Base-by-base conservation (phyloP, 2,113 vertebrate species). In the Trichechus manatus region DNA sequence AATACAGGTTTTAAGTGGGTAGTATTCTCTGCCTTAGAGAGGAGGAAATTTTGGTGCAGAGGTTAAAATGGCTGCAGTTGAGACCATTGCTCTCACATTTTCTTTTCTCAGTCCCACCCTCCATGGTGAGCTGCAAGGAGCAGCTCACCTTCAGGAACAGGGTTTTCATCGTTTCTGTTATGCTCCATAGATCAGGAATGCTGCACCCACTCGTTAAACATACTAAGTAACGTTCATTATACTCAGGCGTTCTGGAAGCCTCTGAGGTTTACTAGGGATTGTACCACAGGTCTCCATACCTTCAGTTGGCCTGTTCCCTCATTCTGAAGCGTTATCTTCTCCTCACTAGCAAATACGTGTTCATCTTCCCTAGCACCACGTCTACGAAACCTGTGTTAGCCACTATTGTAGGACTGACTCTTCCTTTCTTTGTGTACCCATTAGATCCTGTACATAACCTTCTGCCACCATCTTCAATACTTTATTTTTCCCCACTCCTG, bases 1-100 rank as follows among this genome's bases (percentile, higher is more conserved):
- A 50, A 39, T 87, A 59, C 74, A 85, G 53, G 66, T 74, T 47
- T 92, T 68, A 33, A 95, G 33, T 61, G 22, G 72, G 80, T 83
- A n/a, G 11, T 42, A 33, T 29, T 87, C n/a, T 53, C 56, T 79
- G 8, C 68, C 42, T 85, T 53, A n/a, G 36, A n/a, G 47, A 68
- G 68, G 68, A 36, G 59, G 72, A 9, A 19, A 36, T 66, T 72
- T 87, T 59, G 81, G 61, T 74, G 23, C 50, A 20, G 25, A 93
- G n/a, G 63, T 79, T 36, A 44, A 56, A 56, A 10, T 86, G 90
- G 17, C 68, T 82, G 56, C 20, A 85, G 64, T n/a, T 39, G 74
- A 79, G 87, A 42, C 44, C 17, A 9, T 29, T 10, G 56, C 19
- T 59, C 11, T 31, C 72, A 27, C 5, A 5, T 68, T 86, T 89